Base-by-base conservation (phyloP, 2,797 vertebrate genomes). In the Odontamblyopus rebecca region DNA sequence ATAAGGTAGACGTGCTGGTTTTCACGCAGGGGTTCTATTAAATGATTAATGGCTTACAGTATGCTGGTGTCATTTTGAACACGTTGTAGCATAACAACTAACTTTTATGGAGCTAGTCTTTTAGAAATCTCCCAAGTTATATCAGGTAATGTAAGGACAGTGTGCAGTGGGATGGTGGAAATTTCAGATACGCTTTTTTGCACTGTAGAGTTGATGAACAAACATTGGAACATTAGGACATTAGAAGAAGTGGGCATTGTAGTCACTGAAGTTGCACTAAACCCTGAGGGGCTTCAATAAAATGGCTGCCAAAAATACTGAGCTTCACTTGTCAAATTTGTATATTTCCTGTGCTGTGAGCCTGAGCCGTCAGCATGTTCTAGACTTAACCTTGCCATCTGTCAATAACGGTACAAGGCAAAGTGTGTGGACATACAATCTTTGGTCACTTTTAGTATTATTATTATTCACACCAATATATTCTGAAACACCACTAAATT, bases 331-430 rank as follows among this genome's bases (percentile, higher is more conserved):
- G 87, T 92, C 93, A 91, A 77, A 88, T 89, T 76, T 87, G 82
- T 78, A 67, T 78, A 67, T 70, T 78, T 66, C 61, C 77, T 75
- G 74, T 76, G 81, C 71, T 73, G 77, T 73, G 74, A 80, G 79
- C 80, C 38, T 63, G 67, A 77, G 74, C 79, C 83, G 86, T 89
- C 91, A 85, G 83, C 86, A 77, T 67, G 41, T 83, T 79, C 88
- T 82, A 75, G 75, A 85, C 81, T 89, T 91, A 91, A 90, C 90
- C 89, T 89, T 87, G 86, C 90, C 89, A 87, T 91, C 86, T 83
- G 89, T 90, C 91, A 91, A 86, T 82, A 85, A 76, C 80, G 84
- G 71, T 71, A 81, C 77, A 72, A 70, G 83, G 74, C 69, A 68
- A 77, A 82, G 76, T 69, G 78, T 77, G 80, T 71, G 73, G 79